Percentiles rank a stretch among this genome's conserved stretches.
Evolutionary conservation across 2,113 vertebrate species (phyloP).

Genomic region (Scomber scombrus): DNA sequence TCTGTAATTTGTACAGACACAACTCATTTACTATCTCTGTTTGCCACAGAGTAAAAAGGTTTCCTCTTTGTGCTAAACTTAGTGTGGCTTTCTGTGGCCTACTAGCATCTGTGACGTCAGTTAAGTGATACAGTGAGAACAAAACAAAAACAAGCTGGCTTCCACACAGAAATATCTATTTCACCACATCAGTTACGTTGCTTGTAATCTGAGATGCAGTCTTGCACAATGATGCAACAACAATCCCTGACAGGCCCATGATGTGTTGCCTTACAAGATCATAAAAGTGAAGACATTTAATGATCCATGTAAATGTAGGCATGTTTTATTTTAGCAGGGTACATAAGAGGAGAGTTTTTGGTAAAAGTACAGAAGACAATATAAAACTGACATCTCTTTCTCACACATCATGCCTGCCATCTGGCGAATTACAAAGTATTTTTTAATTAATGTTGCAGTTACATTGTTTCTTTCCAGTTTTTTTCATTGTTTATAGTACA

Average conservation of each 20-base stretch:
- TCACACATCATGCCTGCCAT: neutral
- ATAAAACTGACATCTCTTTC: neutral
- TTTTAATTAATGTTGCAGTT: neutral
- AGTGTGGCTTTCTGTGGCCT: constrained; percentile 18
- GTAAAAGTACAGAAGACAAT: neutral
- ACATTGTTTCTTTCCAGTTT: neutral
- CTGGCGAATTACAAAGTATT: neutral
- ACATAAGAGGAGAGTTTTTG: neutral
- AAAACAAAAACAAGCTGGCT: constrained; percentile 5
- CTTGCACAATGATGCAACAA: constrained; percentile 25
- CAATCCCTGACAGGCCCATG: constrained; percentile 1
- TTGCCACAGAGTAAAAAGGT: neutral
- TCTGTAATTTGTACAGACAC: constrained; percentile 3
- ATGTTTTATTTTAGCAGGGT: too few species aligned
- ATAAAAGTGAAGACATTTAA: neutral
- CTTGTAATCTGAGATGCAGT: constrained; percentile 8
- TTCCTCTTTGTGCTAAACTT: constrained; percentile 25
- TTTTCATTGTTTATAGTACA: neutral
- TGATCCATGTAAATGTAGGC: neutral
- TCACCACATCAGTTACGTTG: constrained; percentile 5
- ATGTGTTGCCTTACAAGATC: constrained; percentile 7
- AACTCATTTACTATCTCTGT: constrained; percentile 27
- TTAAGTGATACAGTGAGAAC: neutral
- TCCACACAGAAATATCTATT: constrained; percentile 25
- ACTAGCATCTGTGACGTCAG: constrained; percentile 2